Base-by-base conservation (phyloP, 1,140 invertebrate genomes). In the Proales similis region DNA sequence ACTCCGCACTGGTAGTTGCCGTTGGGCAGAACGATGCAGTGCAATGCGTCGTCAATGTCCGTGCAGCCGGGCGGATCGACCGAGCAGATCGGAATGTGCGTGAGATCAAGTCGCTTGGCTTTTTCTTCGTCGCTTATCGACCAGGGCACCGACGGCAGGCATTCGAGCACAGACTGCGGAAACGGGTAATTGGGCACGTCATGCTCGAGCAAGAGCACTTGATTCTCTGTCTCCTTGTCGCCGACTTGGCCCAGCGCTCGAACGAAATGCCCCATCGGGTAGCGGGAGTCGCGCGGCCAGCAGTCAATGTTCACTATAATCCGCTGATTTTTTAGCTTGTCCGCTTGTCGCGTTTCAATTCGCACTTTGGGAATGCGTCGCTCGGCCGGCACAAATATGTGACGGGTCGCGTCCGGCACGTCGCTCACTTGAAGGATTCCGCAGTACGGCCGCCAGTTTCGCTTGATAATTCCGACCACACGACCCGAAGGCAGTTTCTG, bases 31-130 rank as follows among this genome's bases (percentile, higher is more conserved):
- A 38, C 39, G 11, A 63, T 22, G 69, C 89, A 95, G 75, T 99
- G 95, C 1, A 99, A 75, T 0, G 94, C 94, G 78, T 99, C 95
- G 75, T 98, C 95, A 66, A 99, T 98, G 74, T 99, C 94, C 2
- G 94, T 98, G 77, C 94, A 99, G 0, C 93, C 93, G 1, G 90
- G 90, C 22, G 94, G 94, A 81, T 99, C 94, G 0, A 99, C 93
- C 2, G 91, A 96, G 70, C 92, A 97, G 29, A 98, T 83, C 68
- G 84, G 81, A 5, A 94, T 69, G 61, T 88, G 79, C 45, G 92
- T 81, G 0, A 96, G 77, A 75, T 97, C 90, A 19, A 81, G 80
- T 24, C 92, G 80, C 68, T 83, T 82, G 3, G 81, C 80, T 60
- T 86, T 78, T 71, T 94, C 86, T 74, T 86, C 82, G 26, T 85